phyloP scores from a whole-genome alignment of 2,888 invertebrate genomes.

The Hetaerina titia region DNA sequence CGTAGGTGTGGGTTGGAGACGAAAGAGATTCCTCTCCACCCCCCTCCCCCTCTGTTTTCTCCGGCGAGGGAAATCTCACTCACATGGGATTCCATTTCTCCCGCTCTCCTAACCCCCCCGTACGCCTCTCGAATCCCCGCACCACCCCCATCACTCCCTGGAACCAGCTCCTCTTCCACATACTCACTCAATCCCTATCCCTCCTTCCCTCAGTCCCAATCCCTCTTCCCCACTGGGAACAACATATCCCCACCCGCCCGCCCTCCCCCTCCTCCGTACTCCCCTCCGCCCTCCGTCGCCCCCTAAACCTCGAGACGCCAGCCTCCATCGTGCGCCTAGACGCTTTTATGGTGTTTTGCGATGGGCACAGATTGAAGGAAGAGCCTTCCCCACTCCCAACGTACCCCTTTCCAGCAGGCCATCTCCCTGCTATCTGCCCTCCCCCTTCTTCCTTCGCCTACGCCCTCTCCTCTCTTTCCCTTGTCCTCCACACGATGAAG shows the following conservation, averaged over 20 bases:
- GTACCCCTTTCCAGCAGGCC: background rate
- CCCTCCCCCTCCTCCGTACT: background rate
- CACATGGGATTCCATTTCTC: constrained; percentile 43
- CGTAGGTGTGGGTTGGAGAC: background rate
- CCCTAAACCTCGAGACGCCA: constrained; percentile 50
- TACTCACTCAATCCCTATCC: background rate
- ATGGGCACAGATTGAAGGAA: constrained; percentile 67
- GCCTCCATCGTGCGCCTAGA: constrained; percentile 60
- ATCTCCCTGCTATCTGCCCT: background rate
- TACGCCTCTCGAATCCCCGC: background rate
- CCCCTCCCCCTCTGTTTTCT: background rate
- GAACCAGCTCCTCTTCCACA: background rate
- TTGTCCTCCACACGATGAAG: background rate
- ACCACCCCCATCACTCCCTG: background rate
- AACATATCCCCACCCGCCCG: background rate
- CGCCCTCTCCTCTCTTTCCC: background rate
- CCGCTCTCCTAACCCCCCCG: background rate
- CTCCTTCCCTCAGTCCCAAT: background rate
- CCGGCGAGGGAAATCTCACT: constrained; percentile 46
- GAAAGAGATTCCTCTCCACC: background rate
- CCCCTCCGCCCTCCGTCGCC: background rate
- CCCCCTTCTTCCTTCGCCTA: background rate
- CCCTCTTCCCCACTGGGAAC: background rate
- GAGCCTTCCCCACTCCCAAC: background rate
- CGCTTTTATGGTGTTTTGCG: constrained; percentile 59